Base-by-base conservation (phyloP, 1,140 invertebrate genomes). In the Rhynchophorus ferrugineus region DNA sequence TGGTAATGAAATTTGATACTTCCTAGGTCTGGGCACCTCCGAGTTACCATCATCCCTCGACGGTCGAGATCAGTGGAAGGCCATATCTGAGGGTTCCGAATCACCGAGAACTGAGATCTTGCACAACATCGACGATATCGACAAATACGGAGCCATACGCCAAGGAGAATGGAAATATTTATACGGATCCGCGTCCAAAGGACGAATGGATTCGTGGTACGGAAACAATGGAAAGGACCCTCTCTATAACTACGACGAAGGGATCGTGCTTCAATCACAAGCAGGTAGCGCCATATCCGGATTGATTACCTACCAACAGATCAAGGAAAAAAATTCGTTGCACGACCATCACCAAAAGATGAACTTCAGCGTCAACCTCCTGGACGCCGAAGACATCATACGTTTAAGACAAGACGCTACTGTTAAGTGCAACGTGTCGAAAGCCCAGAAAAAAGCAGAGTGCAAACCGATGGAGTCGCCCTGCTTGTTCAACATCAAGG, bases 111-210 rank as follows among this genome's bases (percentile, higher is more conserved):
- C 69, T 0, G 79, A 87, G 58, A 68, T 91, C 3, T 65, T 91
- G 0, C 78, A 88, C 59, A 72, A 84, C 59, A 85, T 91, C 54
- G 87, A 91, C 58, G 79, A 82, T 13, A 67, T 79, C 3, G 71
- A 67, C 41, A 71, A 78, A 24, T 79, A 84, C 51, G 73, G 71
- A 3, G 79, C 80, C 0, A 68, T 89, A 8, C 70, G 84, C 50
- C 60, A 72, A 44, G 82, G 79, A 3, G 74, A 84, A 44, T 91
- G 79, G 73, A 92, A 92, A 68, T 79, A 88, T 50, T 60, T 91
- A 0, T 77, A 78, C 42, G 87, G 87, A 53, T 76, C 71, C 1
- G 70, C 67, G 0, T 54, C 62, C 9, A 57, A 70, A 5, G 75
- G 75, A 0, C 59, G 64, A 13, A 72, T 65, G 43, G 75, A 80